Conservation (phyloP, 2,113 vertebrate genomes). For the Leptosomus discolor region DNA sequence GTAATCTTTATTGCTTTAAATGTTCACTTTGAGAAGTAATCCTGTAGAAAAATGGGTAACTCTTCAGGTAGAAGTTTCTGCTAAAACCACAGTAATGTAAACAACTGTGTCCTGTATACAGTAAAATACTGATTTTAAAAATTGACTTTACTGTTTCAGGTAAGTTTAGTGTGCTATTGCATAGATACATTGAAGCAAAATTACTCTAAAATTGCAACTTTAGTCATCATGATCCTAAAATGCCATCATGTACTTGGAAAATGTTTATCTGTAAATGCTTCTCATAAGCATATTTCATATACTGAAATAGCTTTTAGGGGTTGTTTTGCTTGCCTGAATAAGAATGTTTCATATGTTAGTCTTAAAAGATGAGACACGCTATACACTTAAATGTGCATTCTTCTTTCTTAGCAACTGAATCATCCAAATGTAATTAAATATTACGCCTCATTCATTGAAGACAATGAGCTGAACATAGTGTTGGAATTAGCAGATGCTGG, state of each 20-base stretch:
- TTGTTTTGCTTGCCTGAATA: not conserved
- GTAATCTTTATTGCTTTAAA: not conserved
- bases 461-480: slow-evolving; percentile 97
- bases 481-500: slow-evolving; percentile 96
- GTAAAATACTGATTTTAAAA: not conserved
- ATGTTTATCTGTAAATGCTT: not conserved
- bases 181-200: not conserved
- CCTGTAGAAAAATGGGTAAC: not conserved
- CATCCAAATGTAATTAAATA: slow-evolving; percentile 99
- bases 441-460: slow-evolving; percentile 98
- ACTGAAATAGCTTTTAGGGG: not conserved
- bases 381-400: not conserved
- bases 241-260: not conserved
- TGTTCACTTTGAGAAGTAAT: not conserved
- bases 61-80: not conserved
- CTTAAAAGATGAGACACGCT: not conserved
- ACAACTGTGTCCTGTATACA: not conserved
- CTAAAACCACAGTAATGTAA: not conserved
- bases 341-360: not conserved
- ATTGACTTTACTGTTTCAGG: not conserved
- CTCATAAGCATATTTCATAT: not conserved
- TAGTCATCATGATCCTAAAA: not conserved
- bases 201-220: not conserved
- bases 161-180: not conserved
- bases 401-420: slow-evolving; percentile 89